Evolutionary conservation across 2,797 vertebrate genomes (phyloP).

Genomic region (Characodon lateralis): DNA sequence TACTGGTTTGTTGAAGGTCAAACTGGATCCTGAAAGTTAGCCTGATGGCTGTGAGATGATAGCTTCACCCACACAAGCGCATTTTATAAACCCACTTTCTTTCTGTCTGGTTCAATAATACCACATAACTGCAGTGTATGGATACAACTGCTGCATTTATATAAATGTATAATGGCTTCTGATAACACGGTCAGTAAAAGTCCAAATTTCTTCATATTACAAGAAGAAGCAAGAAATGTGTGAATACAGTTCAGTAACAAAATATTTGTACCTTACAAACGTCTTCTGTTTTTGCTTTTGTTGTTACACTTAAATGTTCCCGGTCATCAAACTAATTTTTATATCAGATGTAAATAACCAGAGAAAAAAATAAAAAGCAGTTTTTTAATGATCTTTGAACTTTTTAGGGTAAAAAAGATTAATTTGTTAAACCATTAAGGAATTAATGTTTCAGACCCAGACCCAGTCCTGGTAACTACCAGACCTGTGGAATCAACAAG

Average conservation of each 20-base stretch:
- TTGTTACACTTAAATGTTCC: background rate
- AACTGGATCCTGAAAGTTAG: slow-evolving; percentile 60
- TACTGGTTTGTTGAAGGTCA: slow-evolving; percentile 61
- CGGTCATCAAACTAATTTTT: background rate
- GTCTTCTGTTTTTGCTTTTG: background rate
- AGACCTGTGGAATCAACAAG: too few relatives aligned
- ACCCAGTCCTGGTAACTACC: too few relatives aligned
- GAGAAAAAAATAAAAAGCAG: too few relatives aligned
- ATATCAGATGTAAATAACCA: too few relatives aligned
- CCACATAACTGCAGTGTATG: slow-evolving; percentile 16
- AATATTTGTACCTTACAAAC: background rate
- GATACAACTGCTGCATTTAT: background rate
- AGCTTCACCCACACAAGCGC: slow-evolving; percentile 48
- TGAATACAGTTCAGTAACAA: background rate
- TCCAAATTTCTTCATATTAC: background rate
- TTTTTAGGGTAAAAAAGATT: too few relatives aligned
- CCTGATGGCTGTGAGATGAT: slow-evolving; percentile 56
- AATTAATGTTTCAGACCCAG: too few relatives aligned
- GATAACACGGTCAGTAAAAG: background rate
- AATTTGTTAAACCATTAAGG: too few relatives aligned
- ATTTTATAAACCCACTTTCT: slow-evolving; percentile 15
- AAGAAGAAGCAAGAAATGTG: background rate
- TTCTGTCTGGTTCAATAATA: slow-evolving; percentile 42
- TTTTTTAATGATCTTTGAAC: too few relatives aligned
- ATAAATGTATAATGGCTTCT: background rate